Evolutionary conservation across 2,888 invertebrate genomes (phyloP).

Genomic region (Synergus umbraculus): DNA sequence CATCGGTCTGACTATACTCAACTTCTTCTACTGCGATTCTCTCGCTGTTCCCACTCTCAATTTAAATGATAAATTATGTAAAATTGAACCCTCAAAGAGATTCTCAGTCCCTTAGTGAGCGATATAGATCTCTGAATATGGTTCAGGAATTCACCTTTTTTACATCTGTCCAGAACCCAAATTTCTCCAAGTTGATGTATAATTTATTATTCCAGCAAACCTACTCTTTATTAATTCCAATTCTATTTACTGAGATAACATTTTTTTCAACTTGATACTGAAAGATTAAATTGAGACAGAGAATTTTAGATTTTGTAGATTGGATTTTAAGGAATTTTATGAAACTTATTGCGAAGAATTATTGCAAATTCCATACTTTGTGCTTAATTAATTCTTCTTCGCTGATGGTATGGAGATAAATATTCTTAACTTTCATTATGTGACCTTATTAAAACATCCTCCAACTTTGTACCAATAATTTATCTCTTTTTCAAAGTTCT

Average conservation of each 20-base stretch:
- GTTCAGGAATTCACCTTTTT: background rate
- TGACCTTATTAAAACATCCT: slow-evolving; percentile 12
- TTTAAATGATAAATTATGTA: slow-evolving; percentile 33
- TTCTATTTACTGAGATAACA: no score
- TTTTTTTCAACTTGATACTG: no score
- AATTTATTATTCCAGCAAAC: background rate
- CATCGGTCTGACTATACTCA: slow-evolving; percentile 25
- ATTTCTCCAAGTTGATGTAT: background rate
- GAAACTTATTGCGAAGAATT: no score
- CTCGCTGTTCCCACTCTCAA: background rate
- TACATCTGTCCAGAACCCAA: background rate
- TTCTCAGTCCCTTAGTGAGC: background rate
- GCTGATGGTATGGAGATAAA: background rate
- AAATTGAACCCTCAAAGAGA: slow-evolving; percentile 31
- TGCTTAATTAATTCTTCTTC: background rate
- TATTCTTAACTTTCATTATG: slow-evolving; percentile 4
- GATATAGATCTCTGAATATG: slow-evolving; percentile 11
- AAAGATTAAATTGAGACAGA: no score
- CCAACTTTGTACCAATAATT: slow-evolving; percentile 31
- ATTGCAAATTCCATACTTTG: background rate
- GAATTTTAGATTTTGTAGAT: no score
- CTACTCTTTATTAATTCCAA: no score
- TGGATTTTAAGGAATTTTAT: no score
- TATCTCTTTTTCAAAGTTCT: slow-evolving; percentile 1
- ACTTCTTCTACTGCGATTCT: slow-evolving; percentile 34